A percentile compares a stretch with the other conserved stretches of the same genome.
Evolutionary conservation across 2,888 invertebrate species (phyloP).

Genomic region (Eristalis arbustorum): DNA sequence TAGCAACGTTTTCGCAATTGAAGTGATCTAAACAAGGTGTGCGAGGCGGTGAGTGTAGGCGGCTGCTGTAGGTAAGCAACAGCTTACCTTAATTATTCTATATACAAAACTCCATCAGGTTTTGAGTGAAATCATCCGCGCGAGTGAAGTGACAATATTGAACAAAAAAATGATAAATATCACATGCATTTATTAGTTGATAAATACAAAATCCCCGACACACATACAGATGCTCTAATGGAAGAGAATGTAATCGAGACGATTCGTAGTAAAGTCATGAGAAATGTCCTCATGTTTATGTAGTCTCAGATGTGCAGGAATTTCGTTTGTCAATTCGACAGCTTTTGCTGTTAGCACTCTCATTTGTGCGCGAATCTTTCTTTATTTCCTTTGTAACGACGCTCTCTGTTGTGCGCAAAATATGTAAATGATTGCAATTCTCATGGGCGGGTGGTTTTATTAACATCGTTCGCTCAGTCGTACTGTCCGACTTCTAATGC

Average conservation of each 20-base stretch:
- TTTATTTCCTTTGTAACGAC: not conserved
- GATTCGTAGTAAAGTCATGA: not conserved
- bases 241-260: not conserved
- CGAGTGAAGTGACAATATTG: too few species aligned
- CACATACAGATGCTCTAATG: not conserved
- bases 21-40: not conserved
- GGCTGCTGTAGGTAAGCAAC: not conserved
- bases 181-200: too few species aligned
- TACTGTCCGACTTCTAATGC: not conserved
- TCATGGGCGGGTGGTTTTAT: not conserved
- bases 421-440: not conserved
- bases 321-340: not conserved
- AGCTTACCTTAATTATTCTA: not conserved
- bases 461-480: not conserved
- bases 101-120: too few species aligned
- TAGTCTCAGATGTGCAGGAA: not conserved
- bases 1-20: not conserved
- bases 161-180: too few species aligned
- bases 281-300: not conserved
- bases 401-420: not conserved
- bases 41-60: not conserved
- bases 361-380: not conserved
- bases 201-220: not conserved
- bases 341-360: not conserved
- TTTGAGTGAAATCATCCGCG: too few species aligned